Evolutionary conservation across 2,888 invertebrate species (phyloP), one percentile per base, ranked within the genome.

Genomic region (Linyphia triangularis): DNA sequence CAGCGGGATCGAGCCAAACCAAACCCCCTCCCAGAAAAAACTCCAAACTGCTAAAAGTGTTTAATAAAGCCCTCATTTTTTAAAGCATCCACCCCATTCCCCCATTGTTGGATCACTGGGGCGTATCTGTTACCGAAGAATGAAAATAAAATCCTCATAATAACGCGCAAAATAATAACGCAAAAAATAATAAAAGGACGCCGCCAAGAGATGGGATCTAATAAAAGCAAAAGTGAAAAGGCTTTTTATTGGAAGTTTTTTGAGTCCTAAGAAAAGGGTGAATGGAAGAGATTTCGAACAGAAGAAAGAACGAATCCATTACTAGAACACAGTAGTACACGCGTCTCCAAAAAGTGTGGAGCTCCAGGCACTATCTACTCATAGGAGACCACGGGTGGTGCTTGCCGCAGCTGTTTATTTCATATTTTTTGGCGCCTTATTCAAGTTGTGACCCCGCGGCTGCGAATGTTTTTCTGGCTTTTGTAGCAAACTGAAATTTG

Each of bases 291-390:
- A 81, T 86, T 86, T 72, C 43, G 65, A 67, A 65, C 65, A 79
- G 81, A 86, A 86, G 84, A 84, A 86, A 86, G 75, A 26, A 73
- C 72, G 73, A 86, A 86, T 86, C 86, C 86, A 86, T 86, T 86
- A 81, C 86, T 78, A 73, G 85, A 86, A 79, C 79, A 85, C 69
- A 85, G 85, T 85, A 33, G 33, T 33, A 70, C 85, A 75, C 86
- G 81, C 73, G 75, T 16, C 73, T 28, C 28, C 59, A 72, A 85
- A 85, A 85, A 85, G 85, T 79, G 81, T 59, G 73, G 24, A 30
- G 81, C 86, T 75, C 65, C 26, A 2, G 79, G 85, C 85, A 22
- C 72, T 85, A 30, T 79, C 79, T 85, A 70, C 70, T 85, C 57
- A 51, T 43, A 61, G 69, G 69, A 65, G 72, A 65, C 72, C 79